These are phyloP conservation scores for Epiblema foenella DNA, from an alignment of 2,888 invertebrate species.

Conservation along the genomic window DNA sequence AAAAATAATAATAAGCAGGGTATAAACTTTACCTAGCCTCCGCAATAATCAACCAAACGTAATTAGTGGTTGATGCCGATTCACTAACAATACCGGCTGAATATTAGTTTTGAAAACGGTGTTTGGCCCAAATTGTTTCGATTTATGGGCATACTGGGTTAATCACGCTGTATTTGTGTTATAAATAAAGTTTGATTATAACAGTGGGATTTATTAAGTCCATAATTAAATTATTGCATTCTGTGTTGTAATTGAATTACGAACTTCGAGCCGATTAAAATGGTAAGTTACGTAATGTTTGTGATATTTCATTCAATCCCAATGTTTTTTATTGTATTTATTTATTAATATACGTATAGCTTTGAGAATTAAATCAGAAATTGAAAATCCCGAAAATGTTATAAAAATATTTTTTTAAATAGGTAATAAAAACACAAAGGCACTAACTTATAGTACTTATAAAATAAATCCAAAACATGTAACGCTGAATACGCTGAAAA, in stretches of 20 bases:
- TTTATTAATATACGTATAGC: no score
- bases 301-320: not conserved
- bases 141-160: constrained; percentile 31
- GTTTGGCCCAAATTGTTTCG: constrained; percentile 17
- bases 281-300: not conserved
- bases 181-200: constrained; percentile 18
- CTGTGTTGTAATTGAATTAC: not conserved
- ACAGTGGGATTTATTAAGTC: not conserved
- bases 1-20: not conserved
- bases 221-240: constrained; percentile 9
- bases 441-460: no score
- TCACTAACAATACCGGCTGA: constrained; percentile 30
- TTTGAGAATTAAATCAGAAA: no score
- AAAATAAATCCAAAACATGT: no score
- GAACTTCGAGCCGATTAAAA: constrained; percentile 4
- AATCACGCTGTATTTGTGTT: constrained; percentile 23
- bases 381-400: no score
- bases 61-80: constrained; percentile 38
- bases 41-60: constrained; percentile 23
- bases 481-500: no score
- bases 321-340: not conserved
- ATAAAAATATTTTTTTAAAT: no score
- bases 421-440: no score
- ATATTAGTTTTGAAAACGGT: constrained; percentile 38
- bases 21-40: constrained; percentile 21